Evolutionary conservation across 2,113 vertebrate genomes (phyloP).

Genomic region (Vulpes ferrilata): DNA sequence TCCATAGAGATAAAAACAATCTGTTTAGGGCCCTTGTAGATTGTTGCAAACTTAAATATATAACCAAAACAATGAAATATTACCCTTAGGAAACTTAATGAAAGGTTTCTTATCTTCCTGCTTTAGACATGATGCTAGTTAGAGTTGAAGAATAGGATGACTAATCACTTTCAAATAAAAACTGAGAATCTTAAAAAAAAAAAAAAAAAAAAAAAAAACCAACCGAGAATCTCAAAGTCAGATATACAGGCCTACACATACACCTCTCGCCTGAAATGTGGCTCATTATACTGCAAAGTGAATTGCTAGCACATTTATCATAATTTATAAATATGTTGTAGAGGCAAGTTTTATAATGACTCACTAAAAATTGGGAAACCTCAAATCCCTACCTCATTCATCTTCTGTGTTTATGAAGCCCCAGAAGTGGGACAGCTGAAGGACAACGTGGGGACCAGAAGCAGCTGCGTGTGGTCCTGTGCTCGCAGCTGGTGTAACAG

Average conservation of each 20-base stretch:
- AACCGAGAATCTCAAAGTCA: background rate
- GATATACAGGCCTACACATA: background rate
- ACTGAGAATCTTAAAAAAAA: background rate
- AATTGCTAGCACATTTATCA: constrained; percentile 23
- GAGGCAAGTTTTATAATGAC: constrained; percentile 16
- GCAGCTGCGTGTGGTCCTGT: background rate
- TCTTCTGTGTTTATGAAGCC: background rate
- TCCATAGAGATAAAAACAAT: background rate
- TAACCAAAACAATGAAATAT: background rate
- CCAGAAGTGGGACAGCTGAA: background rate
- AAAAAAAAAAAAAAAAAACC: no score
- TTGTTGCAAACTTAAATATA: background rate
- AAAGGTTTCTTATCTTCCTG: background rate
- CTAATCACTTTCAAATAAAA: background rate
- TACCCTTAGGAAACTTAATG: background rate
- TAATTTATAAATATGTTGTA: constrained; percentile 4
- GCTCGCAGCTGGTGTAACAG: background rate
- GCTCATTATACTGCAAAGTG: background rate
- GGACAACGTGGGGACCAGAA: background rate
- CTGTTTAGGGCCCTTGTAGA: background rate
- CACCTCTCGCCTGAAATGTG: background rate
- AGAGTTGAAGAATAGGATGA: background rate
- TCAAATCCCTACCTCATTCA: background rate
- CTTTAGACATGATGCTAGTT: background rate
- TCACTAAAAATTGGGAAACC: background rate